A percentile compares a stretch with the other conserved stretches of the same genome.
These are phyloP conservation scores for Scaptomyza tumidula DNA, from an alignment of 2,888 invertebrate species.

Conservation along the genomic window DNA sequence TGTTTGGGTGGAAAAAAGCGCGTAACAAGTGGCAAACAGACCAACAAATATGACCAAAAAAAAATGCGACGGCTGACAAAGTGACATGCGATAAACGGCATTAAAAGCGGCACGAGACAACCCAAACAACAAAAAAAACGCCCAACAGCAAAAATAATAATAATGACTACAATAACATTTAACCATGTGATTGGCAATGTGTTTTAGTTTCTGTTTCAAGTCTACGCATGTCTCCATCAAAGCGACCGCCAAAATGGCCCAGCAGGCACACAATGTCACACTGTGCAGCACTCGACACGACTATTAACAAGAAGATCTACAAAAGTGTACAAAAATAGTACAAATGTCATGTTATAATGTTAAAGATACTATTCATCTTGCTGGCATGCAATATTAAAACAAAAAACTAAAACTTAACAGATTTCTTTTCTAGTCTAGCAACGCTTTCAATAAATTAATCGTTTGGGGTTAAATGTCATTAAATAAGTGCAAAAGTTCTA, in stretches of 20 bases:
- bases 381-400: too few relatives aligned
- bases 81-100: slow-evolving; percentile 44
- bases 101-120: slow-evolving; percentile 39
- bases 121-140: slow-evolving; percentile 17
- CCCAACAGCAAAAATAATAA: slow-evolving; percentile 3
- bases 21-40: slow-evolving; percentile 57
- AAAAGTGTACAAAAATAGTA: too few relatives aligned
- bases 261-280: slow-evolving; percentile 28
- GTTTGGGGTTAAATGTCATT: too few relatives aligned
- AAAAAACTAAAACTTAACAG: too few relatives aligned
- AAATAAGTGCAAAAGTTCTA: too few relatives aligned
- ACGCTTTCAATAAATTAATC: too few relatives aligned
- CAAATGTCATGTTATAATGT: too few relatives aligned
- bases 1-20: slow-evolving; percentile 38
- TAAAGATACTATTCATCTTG: too few relatives aligned
- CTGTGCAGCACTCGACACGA: slow-evolving; percentile 3
- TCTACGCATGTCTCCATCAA: slow-evolving; percentile 24
- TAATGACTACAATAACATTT: slow-evolving; percentile 15
- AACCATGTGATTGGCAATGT: slow-evolving; percentile 14
- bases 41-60: slow-evolving; percentile 29
- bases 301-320: too few relatives aligned
- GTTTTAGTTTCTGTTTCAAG: slow-evolving; percentile 13
- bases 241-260: slow-evolving; percentile 39
- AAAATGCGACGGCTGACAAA: slow-evolving; percentile 36
- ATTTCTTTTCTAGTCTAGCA: too few relatives aligned